A percentile compares a stretch with the other conserved stretches of the same genome.
phyloP scores from a whole-genome alignment of 2,797 vertebrate genomes.

The Gadopsis marmoratus region DNA sequence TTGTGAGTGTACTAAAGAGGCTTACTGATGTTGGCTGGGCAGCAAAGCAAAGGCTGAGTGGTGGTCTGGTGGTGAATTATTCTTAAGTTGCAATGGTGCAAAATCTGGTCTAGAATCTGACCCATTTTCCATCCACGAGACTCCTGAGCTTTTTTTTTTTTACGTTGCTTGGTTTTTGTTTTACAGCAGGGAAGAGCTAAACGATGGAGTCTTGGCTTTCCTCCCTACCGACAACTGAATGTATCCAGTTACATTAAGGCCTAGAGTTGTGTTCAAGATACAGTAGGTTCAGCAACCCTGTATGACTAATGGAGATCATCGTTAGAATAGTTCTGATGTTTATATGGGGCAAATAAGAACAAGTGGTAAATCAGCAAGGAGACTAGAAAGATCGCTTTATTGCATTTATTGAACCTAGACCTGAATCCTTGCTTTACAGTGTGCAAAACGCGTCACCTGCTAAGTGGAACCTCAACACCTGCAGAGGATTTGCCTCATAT shows the following conservation, averaged over 20 bases:
- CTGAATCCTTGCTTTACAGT: not conserved
- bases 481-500: constrained; percentile 20
- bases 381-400: not conserved
- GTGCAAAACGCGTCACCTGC: not conserved
- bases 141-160: not conserved
- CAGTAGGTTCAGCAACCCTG: not conserved
- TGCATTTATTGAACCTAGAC: constrained; percentile 9
- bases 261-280: not conserved
- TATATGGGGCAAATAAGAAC: not conserved
- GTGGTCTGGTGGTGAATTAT: not conserved
- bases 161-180: not conserved
- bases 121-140: not conserved
- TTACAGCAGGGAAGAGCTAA: not conserved
- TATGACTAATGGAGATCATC: too few relatives aligned
- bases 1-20: constrained; percentile 9
- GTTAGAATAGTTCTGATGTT: not conserved
- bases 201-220: not conserved
- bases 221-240: not conserved
- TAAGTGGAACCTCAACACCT: constrained; percentile 16
- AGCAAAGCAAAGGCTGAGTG: not conserved
- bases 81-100: not conserved
- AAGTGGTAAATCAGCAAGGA: not conserved
- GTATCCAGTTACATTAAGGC: not conserved
- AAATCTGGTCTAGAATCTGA: not conserved
- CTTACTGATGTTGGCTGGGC: not conserved